These are phyloP conservation scores for Eretmocerus hayati DNA, from an alignment of 2,888 invertebrate genomes.

Conservation along the genomic window DNA sequence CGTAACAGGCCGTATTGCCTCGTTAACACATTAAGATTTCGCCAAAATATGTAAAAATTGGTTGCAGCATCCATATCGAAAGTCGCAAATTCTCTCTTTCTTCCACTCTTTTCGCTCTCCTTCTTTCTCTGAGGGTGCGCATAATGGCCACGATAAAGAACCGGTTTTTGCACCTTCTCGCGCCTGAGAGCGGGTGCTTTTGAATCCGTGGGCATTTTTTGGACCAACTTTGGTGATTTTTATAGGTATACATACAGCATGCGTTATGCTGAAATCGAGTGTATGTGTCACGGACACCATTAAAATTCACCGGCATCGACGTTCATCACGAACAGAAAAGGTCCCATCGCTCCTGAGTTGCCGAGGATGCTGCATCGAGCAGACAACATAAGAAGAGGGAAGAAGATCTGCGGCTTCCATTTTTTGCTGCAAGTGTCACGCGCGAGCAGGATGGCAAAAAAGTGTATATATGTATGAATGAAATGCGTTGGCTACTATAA, in stretches of 20 bases:
- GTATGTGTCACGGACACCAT: constrained; percentile 19
- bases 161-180: constrained; percentile 16
- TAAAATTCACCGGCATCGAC: constrained; percentile 23
- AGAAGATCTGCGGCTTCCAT: neutral
- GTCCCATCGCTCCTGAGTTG: constrained; percentile 9
- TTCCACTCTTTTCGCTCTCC: too few species aligned
- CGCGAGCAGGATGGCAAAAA: too few species aligned
- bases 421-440: neutral
- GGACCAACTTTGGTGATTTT: constrained; percentile 16
- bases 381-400: constrained; percentile 2
- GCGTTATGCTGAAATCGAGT: neutral
- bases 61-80: neutral
- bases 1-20: too few species aligned
- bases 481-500: too few species aligned
- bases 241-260: constrained; percentile 9
- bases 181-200: constrained; percentile 2
- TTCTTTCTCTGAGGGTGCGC: too few species aligned
- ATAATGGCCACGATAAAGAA: constrained; percentile 24
- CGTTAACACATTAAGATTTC: neutral
- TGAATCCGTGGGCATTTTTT: constrained; percentile 11
- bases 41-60: constrained; percentile 14
- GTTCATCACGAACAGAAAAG: constrained; percentile 20
- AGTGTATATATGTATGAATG: too few species aligned
- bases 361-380: too few species aligned
- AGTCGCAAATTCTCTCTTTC: constrained; percentile 14